Base-by-base conservation (phyloP, 2,888 invertebrate species). In the Lasioglossum leucozonium region DNA sequence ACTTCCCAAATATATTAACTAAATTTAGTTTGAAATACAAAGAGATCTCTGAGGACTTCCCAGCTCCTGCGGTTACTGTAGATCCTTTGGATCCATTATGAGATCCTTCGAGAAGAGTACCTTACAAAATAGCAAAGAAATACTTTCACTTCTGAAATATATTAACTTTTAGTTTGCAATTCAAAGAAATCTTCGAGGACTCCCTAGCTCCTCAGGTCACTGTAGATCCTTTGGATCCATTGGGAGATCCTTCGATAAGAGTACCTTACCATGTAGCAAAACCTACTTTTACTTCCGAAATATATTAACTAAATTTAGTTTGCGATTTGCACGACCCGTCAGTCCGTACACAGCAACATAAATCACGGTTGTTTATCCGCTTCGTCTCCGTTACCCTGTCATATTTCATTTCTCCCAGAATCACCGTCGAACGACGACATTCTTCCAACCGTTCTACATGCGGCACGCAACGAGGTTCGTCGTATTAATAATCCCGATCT, bases 371-470 rank as follows among this genome's bases (percentile, higher is more conserved):
- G 51, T 51, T 51, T 51, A 51, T 51, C 51, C 51, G 0, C 51
- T 51, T n/a, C 18, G 51, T 51, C 51, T 51, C 51, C 10, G 10
- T 18, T 22, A 51, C 51, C 22, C 58, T 30, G 58, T 62, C 58
- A 16, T 30, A 62, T 62, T 62, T 62, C 26, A 62, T 62, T 30
- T 30, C 51, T 51, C 51, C 51, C 22, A 5, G 26, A 5, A 22
- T 40, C 22, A 69, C 42, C 42, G 76, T 44, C 65, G 65, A 76
- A 30, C 44, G 65, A 47, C 22, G 22, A 67, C 34, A 67, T 22
- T 37, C 34, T 37, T 51, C 22, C n/a, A 34, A 22, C 13, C 51
- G 18, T 18, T 26, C 34, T 58, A n/a, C 22, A 47, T 37, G 37
- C 11, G 65, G 37, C 34, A 65, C 47, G 44, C 37, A 44, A 30